Base-by-base conservation (phyloP, 2,113 vertebrate genomes). In the Pseudopodoces humilis region DNA sequence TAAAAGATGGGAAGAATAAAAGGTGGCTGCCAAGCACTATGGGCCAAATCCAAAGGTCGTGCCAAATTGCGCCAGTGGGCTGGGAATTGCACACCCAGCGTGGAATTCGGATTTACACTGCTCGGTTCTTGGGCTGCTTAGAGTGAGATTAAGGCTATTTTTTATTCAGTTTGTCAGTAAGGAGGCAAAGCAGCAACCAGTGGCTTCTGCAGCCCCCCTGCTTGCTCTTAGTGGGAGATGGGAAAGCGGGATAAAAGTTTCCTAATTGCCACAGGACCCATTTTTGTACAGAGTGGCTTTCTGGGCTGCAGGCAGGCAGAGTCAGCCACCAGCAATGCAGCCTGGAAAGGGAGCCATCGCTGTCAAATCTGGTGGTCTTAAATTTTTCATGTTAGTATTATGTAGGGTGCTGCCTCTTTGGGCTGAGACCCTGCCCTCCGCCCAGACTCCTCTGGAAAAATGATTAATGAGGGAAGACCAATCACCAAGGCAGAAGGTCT, bases 11-110 rank as follows among this genome's bases (percentile, higher is more conserved):
- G 63, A 93, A 94, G 92, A 92, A 89, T 84, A 88, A 92, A 96
- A 95, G 76, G 78, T 94, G 76, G 63, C 69, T 97, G 93, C 95
- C 91, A 94, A 96, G 79, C 58, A 86, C 55, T 14, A 33, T 9
- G 88, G 95, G 86, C 72, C 92, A 86, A 92, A 95, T 71, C 82
- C 5, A 2, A 70, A 70, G 52, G 62, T 62, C 67, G 65, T 71
- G 85, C 92, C 90, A 84, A 95, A 90, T 24, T 87, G 47, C 0
- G 0, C 82, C 62, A 67, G 62, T 6, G 7, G 70, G 27, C 64
- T 86, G 83, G 74, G 88, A 80, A 52, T n/a, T 91, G 55, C 50
- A 88, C 90, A 88, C 47, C 50, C 86, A 76, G 65, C 17, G 7
- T 94, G 94, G 92, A 90, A 86, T 83, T 86, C 11, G 7, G 78